Evolutionary conservation across 2,888 invertebrate species (phyloP), one percentile per base, ranked within the genome.

Genomic region (Eupeodes latifasciatus): DNA sequence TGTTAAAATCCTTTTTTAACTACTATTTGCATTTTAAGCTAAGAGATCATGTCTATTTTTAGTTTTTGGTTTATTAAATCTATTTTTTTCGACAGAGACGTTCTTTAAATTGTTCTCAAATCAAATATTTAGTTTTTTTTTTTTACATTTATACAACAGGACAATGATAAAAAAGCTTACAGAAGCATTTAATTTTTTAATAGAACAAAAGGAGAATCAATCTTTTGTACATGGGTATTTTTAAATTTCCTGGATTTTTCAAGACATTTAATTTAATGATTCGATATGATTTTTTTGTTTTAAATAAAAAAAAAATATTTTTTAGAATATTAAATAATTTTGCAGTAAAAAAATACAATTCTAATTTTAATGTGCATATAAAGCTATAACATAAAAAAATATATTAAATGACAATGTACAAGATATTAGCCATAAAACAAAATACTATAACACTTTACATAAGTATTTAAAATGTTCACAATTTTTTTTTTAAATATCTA

Each of bases 101-200:
- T 57, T 40, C 64, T 69, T 10, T 57, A 53, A 34, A 57, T 61
- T 81, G 69, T 36, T 11, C 12, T 66, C 27, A 71, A 81, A 71
- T 69, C 55, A 62, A 19, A n/a, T n/a, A n/a, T n/a, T n/a, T n/a
- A n/a, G n/a, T n/a, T 27, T 53, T 76, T 40, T 80, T 76, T 87
- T 87, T 84, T 80, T 84, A 87, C 87, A 87, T 87, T 87, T 87
- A 69, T 87, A 87, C 87, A 87, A 87, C 71, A 79, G 72, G 53
- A 53, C 51, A 40, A 53, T 71, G 12, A 19, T 55, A 44, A 40
- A 9, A 40, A 27, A 67, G 55, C 44, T 27, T 14, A 59, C 27
- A 44, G 53, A 12, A 19, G 19, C 19, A 27, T 36, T 71, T 44
- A 40, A 10, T 34, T 66, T 66, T 19, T n/a, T 51, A 10, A 40